Percentiles rank a stretch among this genome's conserved stretches.
phyloP scores from a whole-genome alignment of 2,888 invertebrate species.

The Drosophila cognata region DNA sequence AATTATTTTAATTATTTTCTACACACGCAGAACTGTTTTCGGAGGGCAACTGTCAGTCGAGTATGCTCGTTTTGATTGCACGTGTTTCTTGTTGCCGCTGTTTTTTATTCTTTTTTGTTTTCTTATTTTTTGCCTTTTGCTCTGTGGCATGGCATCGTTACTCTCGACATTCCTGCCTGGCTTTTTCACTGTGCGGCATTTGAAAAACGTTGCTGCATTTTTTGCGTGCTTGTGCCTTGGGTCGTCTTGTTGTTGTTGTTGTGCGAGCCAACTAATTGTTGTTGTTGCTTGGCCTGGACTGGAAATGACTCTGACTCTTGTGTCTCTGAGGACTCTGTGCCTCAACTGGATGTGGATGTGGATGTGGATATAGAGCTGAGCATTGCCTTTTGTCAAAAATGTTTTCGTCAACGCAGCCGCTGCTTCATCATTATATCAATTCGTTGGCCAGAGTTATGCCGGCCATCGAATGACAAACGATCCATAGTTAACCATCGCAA shows the following conservation, averaged over 20 bases:
- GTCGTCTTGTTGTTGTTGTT: conserved; percentile 48
- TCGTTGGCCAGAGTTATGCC: conserved; percentile 50
- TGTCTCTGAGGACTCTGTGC: conserved; percentile 4
- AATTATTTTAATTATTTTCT: too few relatives aligned
- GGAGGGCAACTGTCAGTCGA: conserved; percentile 20
- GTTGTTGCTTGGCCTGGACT: conserved; percentile 33
- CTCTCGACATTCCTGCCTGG: conserved; percentile 54
- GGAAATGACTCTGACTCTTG: conserved; percentile 26
- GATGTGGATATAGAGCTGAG: conserved; percentile 4
- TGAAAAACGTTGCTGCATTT: conserved; percentile 80
- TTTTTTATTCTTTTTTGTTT: conserved; percentile 3
- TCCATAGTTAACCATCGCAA: conserved; percentile 38
- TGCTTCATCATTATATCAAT: conserved; percentile 47
- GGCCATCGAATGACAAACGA: conserved; percentile 57
- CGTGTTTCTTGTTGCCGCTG: conserved; percentile 6
- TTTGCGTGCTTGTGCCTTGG: conserved; percentile 65
- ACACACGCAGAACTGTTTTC: background rate
- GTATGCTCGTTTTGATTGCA: background rate
- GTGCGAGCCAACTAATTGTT: conserved; percentile 65
- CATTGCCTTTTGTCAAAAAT: conserved; percentile 58
- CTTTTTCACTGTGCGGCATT: conserved; percentile 65
- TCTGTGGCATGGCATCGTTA: conserved; percentile 43
- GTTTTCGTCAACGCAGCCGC: conserved; percentile 52
- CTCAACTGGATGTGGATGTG: background rate
- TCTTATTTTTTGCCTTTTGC: conserved; percentile 1